Evolutionary conservation across 1,140 invertebrate genomes (phyloP), one percentile per base, ranked within the genome.

Genomic region (Elymnias hypermnestra): DNA sequence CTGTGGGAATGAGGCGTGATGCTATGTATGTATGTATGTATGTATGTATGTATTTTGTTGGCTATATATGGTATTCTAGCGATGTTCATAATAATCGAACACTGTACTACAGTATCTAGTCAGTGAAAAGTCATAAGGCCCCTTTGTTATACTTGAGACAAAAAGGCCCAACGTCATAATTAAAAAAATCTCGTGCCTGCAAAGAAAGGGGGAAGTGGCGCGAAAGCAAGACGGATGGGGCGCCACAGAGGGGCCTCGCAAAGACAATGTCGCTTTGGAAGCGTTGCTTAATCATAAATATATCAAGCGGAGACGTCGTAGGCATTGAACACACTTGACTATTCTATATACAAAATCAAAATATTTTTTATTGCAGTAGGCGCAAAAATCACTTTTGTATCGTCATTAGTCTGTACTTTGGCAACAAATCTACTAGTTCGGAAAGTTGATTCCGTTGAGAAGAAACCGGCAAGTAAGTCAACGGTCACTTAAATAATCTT

Each of bases 121-220:
- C 38, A 44, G 41, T 25, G 39, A 37, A 48, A 45, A 12, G 29
- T 56, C 48, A 45, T 31, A 9, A 33, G 45, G 10, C 5, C 29
- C 19, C 31, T 46, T 33, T 59, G 57, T 61, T 59, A 57, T 60
- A 62, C 49, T 56, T 61, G 52, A 79, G 72, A 82, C 76, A 83
- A 81, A 83, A 83, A 82, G 69, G 73, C 70, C 63, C 68, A 83
- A 82, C 76, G 75, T 83, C 77, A 83, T 83, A 83, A 83, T 83
- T 83, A 83, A 83, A 83, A 83, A 83, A 83, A 83, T 79, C 78
- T 83, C 79, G 76, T 81, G 79, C 79, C 72, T 73, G 64, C 70
- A 79, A 74, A 83, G 72, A 83, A 83, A 81, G 71, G 77, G 76
- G 75, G 79, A 73, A 81, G 72, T 81, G 72, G 72, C 59, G 78